Evolutionary conservation across 2,888 invertebrate genomes (phyloP).

Genomic region (Tenodera sinensis): DNA sequence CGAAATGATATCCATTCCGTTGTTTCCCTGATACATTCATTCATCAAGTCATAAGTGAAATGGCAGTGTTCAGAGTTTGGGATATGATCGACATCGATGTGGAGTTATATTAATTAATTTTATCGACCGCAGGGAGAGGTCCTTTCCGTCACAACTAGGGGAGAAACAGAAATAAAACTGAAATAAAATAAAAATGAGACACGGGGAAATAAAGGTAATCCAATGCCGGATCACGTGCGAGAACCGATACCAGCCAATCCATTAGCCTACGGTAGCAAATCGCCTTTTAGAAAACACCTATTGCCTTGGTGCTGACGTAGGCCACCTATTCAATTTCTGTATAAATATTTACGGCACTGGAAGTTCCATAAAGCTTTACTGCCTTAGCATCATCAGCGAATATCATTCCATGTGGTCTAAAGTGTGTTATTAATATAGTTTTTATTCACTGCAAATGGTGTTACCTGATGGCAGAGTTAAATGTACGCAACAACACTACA

Average conservation of each 20-base stretch:
- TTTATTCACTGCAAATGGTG: too few relatives aligned
- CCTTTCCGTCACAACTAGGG: neutral
- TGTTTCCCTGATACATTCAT: neutral
- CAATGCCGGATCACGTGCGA: neutral
- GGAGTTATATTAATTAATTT: neutral
- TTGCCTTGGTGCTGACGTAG: neutral
- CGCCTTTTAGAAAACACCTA: neutral
- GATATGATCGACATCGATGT: neutral
- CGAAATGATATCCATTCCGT: neutral
- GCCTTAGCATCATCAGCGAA: too few relatives aligned
- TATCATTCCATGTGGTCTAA: too few relatives aligned
- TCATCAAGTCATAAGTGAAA: neutral
- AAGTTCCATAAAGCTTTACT: too few relatives aligned
- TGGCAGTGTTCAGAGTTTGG: neutral
- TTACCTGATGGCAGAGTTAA: too few relatives aligned
- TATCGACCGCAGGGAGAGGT: neutral
- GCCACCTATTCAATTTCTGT: neutral
- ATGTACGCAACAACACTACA: too few relatives aligned
- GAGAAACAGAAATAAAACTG: neutral
- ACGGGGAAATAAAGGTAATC: neutral
- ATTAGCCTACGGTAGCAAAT: neutral
- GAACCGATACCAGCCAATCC: neutral
- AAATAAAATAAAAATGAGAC: neutral
- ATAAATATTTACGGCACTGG: neutral
- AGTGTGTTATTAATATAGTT: too few relatives aligned